phyloP scores from a whole-genome alignment of 1,140 invertebrate genomes.

The Drosophila bocki region DNA sequence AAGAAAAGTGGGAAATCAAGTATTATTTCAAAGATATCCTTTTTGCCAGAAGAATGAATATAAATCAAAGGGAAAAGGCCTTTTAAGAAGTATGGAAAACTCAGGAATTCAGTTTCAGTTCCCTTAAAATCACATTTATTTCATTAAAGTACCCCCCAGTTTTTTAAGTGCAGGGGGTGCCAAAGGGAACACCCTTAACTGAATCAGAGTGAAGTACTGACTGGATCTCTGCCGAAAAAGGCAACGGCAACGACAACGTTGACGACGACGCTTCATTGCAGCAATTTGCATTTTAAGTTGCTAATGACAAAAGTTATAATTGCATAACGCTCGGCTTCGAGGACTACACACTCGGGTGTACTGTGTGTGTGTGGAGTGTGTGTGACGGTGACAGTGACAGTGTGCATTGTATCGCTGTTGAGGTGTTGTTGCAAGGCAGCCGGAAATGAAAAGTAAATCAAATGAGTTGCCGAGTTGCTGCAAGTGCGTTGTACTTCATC shows the following conservation, averaged over 20 bases:
- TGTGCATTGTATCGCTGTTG: constrained; percentile 47
- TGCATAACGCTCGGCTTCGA: constrained; percentile 78
- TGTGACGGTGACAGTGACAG: constrained; percentile 33
- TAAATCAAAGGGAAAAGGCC: accelerated
- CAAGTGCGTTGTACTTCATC: constrained; percentile 68
- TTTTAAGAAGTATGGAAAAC: neutral
- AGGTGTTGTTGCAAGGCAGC: constrained; percentile 63
- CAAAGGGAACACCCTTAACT: constrained; percentile 10
- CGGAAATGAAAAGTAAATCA: constrained; percentile 85
- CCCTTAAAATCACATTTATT: neutral
- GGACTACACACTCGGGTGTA: constrained; percentile 24
- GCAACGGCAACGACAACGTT: constrained; percentile 46
- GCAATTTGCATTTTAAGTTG: constrained; percentile 84
- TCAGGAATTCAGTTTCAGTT: no score
- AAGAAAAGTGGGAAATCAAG: neutral
- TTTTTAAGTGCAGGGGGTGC: constrained; percentile 8
- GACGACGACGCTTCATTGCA: constrained; percentile 76
- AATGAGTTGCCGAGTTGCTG: constrained; percentile 68
- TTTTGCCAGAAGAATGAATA: neutral
- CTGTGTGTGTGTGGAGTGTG: constrained; percentile 11
- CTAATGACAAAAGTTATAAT: constrained; percentile 84
- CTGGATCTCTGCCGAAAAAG: constrained; percentile 40
- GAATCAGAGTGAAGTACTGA: constrained; percentile 42
- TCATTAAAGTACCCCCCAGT: neutral
- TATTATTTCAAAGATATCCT: neutral